Evolutionary conservation across 2,113 vertebrate genomes (phyloP), one percentile per base, ranked within the genome.

Genomic region (Malurus elegans): DNA sequence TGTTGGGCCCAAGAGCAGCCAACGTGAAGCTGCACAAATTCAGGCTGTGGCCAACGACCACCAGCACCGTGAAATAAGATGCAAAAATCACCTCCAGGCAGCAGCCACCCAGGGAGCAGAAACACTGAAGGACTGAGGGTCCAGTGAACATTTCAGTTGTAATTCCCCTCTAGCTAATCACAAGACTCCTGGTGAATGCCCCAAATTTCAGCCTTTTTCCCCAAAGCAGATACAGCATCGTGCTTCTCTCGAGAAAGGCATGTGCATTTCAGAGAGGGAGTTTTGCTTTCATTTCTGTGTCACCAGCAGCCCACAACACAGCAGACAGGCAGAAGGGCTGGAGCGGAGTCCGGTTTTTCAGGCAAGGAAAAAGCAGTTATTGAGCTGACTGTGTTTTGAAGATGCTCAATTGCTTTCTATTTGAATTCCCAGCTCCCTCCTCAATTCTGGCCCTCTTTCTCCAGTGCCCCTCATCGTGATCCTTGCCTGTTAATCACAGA

Each of bases 361-460:
- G n/a, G n/a, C 16, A 69, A 70, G 60, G 18, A 80, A 70, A 15
- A 69, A 71, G 81, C 69, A 74, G 47, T 18, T 40, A 38, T 20
- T 44, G 36, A 24, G 21, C 26, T 40, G 19, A n/a, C 25, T 40
- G 13, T 20, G 73, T 48, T 92, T 70, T 65, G 42, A 85, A 82
- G 50, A 71, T 3, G 6, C 20, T 60, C 10, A 2, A 0, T 19
- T 0, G 0, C 26, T 20, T 38, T 58, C 54, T 64, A 9, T 40
- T 65, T 45, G 50, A 88, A 86, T 61, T 69, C 42, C 51, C 44
- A 61, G 36, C 31, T 88, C 54, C 25, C 25, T 73, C 44, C 42
- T 60, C 34, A 53, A 5, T 51, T 60, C 75, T 64, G 62, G 21
- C 50, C 29, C 36, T 54, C 40, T 38, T 86, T 21, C 48, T 83